Conservation (phyloP, 2,113 vertebrate species). For the Xiphophorus maculatus region DNA sequence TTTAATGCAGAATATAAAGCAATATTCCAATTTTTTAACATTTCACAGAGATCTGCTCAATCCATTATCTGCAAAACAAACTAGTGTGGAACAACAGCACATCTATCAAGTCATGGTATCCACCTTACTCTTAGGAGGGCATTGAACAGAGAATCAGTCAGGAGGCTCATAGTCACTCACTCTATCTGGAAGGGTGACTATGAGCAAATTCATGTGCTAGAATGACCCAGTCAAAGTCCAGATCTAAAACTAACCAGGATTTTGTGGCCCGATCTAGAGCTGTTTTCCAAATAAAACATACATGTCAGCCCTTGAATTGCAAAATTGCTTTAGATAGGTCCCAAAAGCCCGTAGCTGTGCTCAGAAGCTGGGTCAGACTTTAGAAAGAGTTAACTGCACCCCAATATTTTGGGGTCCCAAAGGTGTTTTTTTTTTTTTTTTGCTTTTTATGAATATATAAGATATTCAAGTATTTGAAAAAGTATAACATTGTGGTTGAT, state of each 20-base stretch:
- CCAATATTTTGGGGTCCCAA: too few relatives aligned
- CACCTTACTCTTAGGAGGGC: neutral
- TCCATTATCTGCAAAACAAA: neutral
- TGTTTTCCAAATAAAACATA: too few relatives aligned
- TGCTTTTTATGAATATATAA: too few relatives aligned
- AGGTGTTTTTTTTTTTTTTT: too few relatives aligned
- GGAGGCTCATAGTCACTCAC: neutral
- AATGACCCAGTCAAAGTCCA: neutral
- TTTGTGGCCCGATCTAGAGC: neutral
- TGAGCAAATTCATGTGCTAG: neutral
- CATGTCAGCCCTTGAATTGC: neutral
- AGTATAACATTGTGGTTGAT: too few relatives aligned
- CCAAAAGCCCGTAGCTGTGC: neutral
- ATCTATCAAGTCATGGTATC: neutral
- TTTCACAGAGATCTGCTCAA: neutral
- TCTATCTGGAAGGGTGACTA: neutral
- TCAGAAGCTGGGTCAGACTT: too few relatives aligned
- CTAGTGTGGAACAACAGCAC: neutral
- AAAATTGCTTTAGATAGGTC: neutral
- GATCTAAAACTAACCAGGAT: neutral
- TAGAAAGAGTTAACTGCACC: too few relatives aligned
- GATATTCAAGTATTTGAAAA: too few relatives aligned
- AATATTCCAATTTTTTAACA: neutral
- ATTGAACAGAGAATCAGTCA: neutral
- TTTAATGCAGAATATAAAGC: neutral